Evolutionary conservation across 2,113 vertebrate genomes (phyloP).

Genomic region (Apteryx owenii): DNA sequence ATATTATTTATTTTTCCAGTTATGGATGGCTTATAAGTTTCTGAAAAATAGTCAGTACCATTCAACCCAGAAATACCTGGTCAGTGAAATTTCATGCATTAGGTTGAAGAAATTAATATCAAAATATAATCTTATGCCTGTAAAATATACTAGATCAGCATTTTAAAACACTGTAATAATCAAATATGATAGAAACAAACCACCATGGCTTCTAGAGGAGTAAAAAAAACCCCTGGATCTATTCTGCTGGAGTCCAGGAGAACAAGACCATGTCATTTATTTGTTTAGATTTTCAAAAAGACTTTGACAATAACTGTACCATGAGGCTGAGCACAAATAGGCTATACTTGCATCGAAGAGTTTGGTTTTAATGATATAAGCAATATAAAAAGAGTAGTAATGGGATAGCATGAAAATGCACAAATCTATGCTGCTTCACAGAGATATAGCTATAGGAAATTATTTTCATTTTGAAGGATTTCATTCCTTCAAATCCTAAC

Average conservation of each 20-base stretch:
- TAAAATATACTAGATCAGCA: fast-evolving
- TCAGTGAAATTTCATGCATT: neutral
- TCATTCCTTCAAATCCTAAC: neutral
- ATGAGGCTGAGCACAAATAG: neutral
- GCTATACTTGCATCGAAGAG: neutral
- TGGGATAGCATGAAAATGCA: neutral
- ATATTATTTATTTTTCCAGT: neutral
- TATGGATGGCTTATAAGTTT: neutral
- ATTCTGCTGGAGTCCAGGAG: neutral
- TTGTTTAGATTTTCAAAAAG: neutral
- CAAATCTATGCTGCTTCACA: neutral
- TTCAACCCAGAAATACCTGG: fast-evolving
- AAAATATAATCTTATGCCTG: neutral
- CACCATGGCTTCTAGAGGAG: neutral
- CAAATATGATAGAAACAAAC: neutral
- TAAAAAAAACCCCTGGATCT: neutral
- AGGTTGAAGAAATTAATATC: neutral
- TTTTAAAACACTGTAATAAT: neutral
- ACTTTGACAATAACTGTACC: neutral
- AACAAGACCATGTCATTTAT: neutral
- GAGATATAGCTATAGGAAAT: neutral
- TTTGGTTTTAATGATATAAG: neutral
- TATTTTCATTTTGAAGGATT: neutral
- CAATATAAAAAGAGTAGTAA: neutral
- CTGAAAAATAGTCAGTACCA: neutral